Evolutionary conservation across 2,888 invertebrate species (phyloP).

Genomic region (Andrena flavipes): DNA sequence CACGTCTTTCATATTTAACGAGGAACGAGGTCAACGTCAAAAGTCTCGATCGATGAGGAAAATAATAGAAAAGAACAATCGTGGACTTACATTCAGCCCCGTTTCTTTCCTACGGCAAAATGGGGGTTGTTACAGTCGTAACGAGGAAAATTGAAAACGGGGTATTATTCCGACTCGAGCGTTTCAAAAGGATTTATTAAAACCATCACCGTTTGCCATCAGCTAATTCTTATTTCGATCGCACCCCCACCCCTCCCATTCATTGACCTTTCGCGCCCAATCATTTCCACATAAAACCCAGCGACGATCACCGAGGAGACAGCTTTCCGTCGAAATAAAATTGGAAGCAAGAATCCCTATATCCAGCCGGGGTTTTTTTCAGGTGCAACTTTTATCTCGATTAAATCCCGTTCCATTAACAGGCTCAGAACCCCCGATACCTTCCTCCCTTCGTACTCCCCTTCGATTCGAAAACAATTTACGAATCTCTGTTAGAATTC

Average conservation of each 20-base stretch:
- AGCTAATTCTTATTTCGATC: conserved; percentile 10
- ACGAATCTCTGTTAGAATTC: too few relatives aligned
- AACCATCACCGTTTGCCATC: neutral
- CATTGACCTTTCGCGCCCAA: neutral
- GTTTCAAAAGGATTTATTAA: neutral
- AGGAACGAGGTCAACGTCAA: neutral
- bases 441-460: too few relatives aligned
- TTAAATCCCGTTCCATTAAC: too few relatives aligned
- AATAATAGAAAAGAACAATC: conserved; percentile 23
- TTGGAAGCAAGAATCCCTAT: too few relatives aligned
- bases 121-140: conserved; percentile 24
- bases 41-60: conserved; percentile 2
- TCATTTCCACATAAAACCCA: neutral
- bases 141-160: conserved; percentile 27
- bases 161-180: conserved; percentile 12
- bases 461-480: too few relatives aligned
- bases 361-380: too few relatives aligned
- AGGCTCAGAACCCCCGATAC: too few relatives aligned
- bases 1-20: neutral
- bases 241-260: neutral
- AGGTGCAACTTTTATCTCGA: too few relatives aligned
- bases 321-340: too few relatives aligned
- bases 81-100: neutral
- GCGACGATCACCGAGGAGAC: neutral
- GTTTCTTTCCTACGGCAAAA: neutral